Base-by-base conservation (phyloP, 2,888 invertebrate species). In the Cantharis flavilabris region DNA sequence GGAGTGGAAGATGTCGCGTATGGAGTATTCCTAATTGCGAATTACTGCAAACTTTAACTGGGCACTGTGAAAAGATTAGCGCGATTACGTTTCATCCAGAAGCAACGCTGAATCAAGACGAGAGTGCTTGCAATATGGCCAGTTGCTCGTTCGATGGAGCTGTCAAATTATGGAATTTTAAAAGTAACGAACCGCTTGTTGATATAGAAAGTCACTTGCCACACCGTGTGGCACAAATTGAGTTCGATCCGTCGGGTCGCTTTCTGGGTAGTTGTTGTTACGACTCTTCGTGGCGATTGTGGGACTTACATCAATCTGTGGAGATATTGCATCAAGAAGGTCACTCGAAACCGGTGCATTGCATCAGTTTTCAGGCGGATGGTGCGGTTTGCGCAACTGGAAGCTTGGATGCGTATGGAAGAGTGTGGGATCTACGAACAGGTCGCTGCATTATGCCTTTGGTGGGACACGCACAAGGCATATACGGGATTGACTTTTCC, bases 291-390 rank as follows among this genome's bases (percentile, higher is more conserved):
- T 99, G 99, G 99, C 90, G 99, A 67, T 90, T 99, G 63, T 99
- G 98, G 97, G 99, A 99, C 88, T 89, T 99, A 80, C 95, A 98
- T 84, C 92, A 94, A 85, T 94, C 94, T 76, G 96, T 96, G 11
- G 99, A 99, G 89, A 96, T 99, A 0, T 89, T 99, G 0, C 99
- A 99, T 90, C 99, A 99, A 86, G 99, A 99, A 87, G 99, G 99
- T 0, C 99, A 99, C 88, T 95, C 97, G 3, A 97, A 97, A 88
- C 93, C 97, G 0, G 99, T 99, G 0, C 97, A 98, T 88, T 95
- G 96, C 83, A 92, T 99, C 16, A 92, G 94, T 28, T 99, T 99
- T 88, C 99, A 99, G 86, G 90, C 90, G 9, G 99, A 99, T 88
- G 99, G 99, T 0, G 96, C 97, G 73, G 93, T 98, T 2, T 92